Conservation (phyloP, 1,140 invertebrate species). For the Alviniconcha marisindica region DNA sequence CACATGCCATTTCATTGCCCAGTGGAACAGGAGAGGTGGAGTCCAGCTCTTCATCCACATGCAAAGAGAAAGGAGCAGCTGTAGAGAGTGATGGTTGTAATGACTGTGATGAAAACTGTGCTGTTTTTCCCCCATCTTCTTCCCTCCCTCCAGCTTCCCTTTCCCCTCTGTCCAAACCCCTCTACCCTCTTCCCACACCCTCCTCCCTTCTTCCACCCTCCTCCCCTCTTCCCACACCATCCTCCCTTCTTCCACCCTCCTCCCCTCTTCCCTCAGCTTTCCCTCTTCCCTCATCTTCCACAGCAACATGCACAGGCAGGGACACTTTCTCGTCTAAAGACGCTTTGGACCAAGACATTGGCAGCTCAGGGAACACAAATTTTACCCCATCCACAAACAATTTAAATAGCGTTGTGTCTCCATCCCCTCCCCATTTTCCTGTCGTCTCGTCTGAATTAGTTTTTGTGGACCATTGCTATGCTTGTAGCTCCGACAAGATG, state of each 20-base stretch:
- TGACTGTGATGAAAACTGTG: constrained; percentile 11
- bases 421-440: not conserved
- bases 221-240: too few relatives aligned
- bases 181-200: too few relatives aligned
- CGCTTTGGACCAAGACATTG: not conserved
- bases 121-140: not conserved
- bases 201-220: too few relatives aligned
- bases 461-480: constrained; percentile 44
- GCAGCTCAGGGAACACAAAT: constrained; percentile 28
- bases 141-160: too few relatives aligned
- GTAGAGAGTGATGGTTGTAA: not conserved
- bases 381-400: not conserved
- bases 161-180: too few relatives aligned
- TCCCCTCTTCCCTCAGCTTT: too few relatives aligned
- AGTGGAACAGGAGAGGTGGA: too few relatives aligned
- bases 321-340: not conserved
- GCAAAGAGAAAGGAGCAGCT: not conserved
- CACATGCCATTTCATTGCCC: too few relatives aligned
- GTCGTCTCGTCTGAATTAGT: not conserved
- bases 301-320: not conserved
- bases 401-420: not conserved
- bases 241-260: too few relatives aligned
- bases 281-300: not conserved
- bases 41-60: not conserved
- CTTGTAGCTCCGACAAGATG: constrained; percentile 16